Evolutionary conservation across 2,113 vertebrate genomes (phyloP), one percentile per base, ranked within the genome.

Genomic region (Myiozetetes cayanensis): DNA sequence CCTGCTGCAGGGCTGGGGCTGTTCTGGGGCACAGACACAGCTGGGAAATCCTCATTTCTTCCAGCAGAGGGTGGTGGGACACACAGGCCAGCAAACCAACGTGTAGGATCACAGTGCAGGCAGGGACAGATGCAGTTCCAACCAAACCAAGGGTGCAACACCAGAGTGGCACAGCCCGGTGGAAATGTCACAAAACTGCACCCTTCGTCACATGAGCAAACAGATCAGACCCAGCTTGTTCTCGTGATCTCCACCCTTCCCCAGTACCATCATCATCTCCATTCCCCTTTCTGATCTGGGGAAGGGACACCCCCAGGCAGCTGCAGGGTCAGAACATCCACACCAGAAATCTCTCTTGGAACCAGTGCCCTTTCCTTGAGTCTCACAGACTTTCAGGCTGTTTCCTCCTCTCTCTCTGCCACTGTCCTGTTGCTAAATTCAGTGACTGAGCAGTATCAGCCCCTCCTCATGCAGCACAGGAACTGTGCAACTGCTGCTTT

Each of bases 51-150:
- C 70, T 84, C 15, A 0, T 87, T 89, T 74, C 86, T 92, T 93
- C 95, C 94, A 93, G 93, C 86, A 92, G 89, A 94, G 91, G 95
- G 94, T 86, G 84, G 76, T 56, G 91, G 74, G 91, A 37, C 39
- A 85, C 80, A 65, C 52, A 44, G 67, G 70, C 68, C 83, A 8
- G 23, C 22, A 74, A 74, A 43, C 22, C 73, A 89, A 67, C 0
- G 1, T 15, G 7, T 30, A 39, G 46, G 52, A 78, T 59, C 14
- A 22, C 17, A 56, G 2, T 61, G 33, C 70, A 65, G 59, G 24
- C 2, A 3, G 91, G 53, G 43, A 63, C 12, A 28, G 6, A n/a
- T 1, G 0, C 27, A 59, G 47, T 35, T 39, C 89, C 52, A 61
- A 77, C 35, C 89, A 79, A 89, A 56, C 39, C 43, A 63, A 46